Conservation (phyloP, 1,140 invertebrate species). For the Drosophila equinoxialis region DNA sequence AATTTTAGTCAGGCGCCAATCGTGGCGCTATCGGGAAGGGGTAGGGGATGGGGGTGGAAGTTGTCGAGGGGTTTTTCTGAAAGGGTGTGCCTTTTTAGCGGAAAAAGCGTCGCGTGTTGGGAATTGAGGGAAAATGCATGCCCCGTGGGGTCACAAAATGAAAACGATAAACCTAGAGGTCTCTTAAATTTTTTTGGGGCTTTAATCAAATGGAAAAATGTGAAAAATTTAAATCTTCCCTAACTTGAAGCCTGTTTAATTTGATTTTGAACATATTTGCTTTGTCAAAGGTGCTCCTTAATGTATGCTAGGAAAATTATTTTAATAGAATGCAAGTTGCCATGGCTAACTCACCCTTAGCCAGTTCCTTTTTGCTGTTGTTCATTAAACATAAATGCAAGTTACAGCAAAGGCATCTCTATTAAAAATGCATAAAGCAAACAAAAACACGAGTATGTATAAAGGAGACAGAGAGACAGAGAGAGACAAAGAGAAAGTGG, state of each 20-base stretch:
- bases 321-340: not conserved
- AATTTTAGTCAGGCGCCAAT: slow-evolving; percentile 34
- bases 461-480: not conserved
- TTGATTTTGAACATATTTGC: not conserved
- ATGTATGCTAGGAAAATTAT: not conserved
- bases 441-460: not conserved
- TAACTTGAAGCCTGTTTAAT: not conserved
- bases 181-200: slow-evolving; percentile 11
- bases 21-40: too few species aligned
- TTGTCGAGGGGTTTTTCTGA: not conserved
- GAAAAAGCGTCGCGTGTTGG: slow-evolving; percentile 21
- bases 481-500: slow-evolving; percentile 18
- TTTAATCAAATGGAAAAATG: not conserved
- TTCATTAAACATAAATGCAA: slow-evolving; percentile 30
- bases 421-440: slow-evolving; percentile 41
- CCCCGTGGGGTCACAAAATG: slow-evolving; percentile 3
- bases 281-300: not conserved
- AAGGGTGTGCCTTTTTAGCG: slow-evolving; percentile 10
- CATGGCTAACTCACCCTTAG: too few species aligned
- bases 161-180: not conserved
- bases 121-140: slow-evolving; percentile 7
- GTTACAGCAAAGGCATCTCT: slow-evolving; percentile 38
- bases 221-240: not conserved
- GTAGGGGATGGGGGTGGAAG: not conserved
- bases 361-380: not conserved